Percentiles rank a stretch among this genome's conserved stretches.
These are phyloP conservation scores for Mesocentrotus franciscanus DNA, from an alignment of 53 echinoderm and acorn worm genomes.

Conservation along the genomic window DNA sequence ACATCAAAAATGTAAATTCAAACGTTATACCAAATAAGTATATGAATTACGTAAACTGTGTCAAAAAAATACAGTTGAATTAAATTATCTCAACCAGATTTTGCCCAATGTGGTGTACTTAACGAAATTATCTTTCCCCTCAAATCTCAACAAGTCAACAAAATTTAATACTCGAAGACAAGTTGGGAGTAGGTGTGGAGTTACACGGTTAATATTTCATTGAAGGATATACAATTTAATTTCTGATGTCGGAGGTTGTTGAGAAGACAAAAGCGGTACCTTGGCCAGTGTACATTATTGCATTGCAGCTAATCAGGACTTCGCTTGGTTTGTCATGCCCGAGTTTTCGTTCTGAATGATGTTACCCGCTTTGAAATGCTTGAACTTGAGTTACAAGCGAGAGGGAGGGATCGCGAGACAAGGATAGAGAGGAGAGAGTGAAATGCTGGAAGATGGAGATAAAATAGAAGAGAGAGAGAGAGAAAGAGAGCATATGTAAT, in stretches of 20 bases:
- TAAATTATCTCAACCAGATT: not conserved
- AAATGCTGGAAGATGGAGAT: not conserved
- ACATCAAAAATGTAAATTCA: not conserved
- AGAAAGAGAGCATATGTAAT: not conserved
- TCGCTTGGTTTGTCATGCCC: not conserved
- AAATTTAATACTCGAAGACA: not conserved
- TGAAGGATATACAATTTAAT: not conserved
- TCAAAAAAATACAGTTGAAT: not conserved
- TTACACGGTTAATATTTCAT: slow-evolving; percentile 8
- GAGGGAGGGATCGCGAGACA: not conserved
- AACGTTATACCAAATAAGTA: not conserved
- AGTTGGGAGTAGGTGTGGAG: not conserved
- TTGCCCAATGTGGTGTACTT: not conserved
- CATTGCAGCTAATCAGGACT: slow-evolving; percentile 14
- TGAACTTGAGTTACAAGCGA: not conserved
- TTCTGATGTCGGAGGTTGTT: not conserved
- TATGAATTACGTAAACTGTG: not conserved
- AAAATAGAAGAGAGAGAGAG: not conserved
- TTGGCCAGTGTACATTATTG: not conserved
- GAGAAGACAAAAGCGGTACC: not conserved
- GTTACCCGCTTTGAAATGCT: not conserved
- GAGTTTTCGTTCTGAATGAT: not conserved
- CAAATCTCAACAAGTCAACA: slow-evolving; percentile 12
- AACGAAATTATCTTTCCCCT: slow-evolving; percentile 2
- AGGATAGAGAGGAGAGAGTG: not conserved